phyloP scores from a whole-genome alignment of 1,140 invertebrate genomes.

The Drosophila suzukii region DNA sequence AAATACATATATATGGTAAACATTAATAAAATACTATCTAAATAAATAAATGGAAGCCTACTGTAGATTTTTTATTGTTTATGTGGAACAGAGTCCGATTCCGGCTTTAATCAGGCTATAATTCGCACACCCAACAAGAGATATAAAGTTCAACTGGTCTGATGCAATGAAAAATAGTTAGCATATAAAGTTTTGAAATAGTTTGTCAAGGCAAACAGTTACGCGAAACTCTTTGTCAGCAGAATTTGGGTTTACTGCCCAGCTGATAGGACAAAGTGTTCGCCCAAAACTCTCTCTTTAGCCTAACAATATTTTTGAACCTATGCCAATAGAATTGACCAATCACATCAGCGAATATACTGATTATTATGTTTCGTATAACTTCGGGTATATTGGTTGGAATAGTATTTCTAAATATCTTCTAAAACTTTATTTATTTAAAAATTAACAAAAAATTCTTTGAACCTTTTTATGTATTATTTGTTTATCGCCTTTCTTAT shows the following conservation, averaged over 20 bases:
- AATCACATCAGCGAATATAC: not conserved
- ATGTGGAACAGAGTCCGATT: not conserved
- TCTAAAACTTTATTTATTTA: too few relatives aligned
- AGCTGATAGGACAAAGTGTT: slow-evolving; percentile 2
- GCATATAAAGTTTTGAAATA: slow-evolving; percentile 5
- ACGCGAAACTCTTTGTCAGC: not conserved
- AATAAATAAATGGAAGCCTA: slow-evolving; percentile 16
- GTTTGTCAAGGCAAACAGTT: not conserved
- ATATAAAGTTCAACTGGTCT: not conserved
- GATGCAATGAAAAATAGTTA: slow-evolving; percentile 4
- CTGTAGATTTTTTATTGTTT: not conserved
- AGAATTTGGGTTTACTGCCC: not conserved
- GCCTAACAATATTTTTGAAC: slow-evolving; percentile 3
- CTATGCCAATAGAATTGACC: slow-evolving; percentile 2
- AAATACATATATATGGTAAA: slow-evolving; percentile 70
- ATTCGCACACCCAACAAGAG: not conserved
- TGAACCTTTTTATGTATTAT: not conserved
- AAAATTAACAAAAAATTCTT: too few relatives aligned
- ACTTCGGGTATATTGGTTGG: not conserved
- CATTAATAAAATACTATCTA: slow-evolving; percentile 22
- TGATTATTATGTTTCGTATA: not conserved
- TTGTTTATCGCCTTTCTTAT: too few relatives aligned
- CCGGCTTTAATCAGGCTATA: not conserved
- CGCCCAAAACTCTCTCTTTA: not conserved
- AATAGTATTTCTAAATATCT: not conserved